A percentile compares a stretch with the other conserved stretches of the same genome.
phyloP scores from a whole-genome alignment of 2,797 vertebrate species.

The Ciconia nigra region DNA sequence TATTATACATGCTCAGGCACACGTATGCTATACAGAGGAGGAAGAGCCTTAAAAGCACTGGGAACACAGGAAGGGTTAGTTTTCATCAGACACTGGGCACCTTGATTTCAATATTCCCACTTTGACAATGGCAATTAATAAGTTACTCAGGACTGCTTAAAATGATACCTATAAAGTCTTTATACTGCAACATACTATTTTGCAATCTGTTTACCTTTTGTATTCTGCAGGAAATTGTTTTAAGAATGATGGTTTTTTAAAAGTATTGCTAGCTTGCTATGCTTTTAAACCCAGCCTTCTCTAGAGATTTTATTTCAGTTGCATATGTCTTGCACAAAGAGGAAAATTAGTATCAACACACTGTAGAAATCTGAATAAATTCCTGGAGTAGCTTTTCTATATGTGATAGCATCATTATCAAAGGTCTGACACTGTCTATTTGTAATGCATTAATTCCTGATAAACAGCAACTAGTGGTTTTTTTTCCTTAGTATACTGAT shows the following conservation, averaged over 20 bases:
- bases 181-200: neutral
- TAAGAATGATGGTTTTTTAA: neutral
- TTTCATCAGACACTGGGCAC: neutral
- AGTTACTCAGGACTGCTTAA: neutral
- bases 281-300: neutral
- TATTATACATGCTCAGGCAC: neutral
- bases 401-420: neutral
- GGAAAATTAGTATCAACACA: neutral
- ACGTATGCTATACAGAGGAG: accelerated
- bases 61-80: neutral
- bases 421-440: neutral
- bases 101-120: neutral
- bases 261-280: neutral
- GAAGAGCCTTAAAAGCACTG: neutral
- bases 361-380: neutral
- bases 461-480: neutral
- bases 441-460: neutral
- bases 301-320: neutral
- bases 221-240: neutral
- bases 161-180: neutral
- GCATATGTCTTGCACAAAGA: neutral
- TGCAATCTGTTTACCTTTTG: neutral
- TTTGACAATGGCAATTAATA: neutral
- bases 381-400: neutral
- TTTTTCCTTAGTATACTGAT: neutral